A percentile compares a stretch with the other conserved stretches of the same genome.
Evolutionary conservation across 2,797 vertebrate genomes (phyloP).

Genomic region (Sarcophilus harrisii): DNA sequence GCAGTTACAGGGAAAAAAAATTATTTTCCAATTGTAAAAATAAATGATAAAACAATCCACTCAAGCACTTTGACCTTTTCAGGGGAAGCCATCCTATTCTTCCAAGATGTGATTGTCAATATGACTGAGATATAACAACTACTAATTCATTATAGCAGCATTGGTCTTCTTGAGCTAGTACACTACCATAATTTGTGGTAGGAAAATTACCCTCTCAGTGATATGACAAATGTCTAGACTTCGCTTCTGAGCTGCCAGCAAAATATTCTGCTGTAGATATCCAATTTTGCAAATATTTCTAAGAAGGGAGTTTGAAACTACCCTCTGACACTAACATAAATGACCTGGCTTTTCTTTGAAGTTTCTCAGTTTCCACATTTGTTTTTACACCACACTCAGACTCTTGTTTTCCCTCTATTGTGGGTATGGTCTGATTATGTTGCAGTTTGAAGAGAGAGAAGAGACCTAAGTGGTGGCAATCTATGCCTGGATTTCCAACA

Average conservation of each 20-base stretch:
- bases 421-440: neutral
- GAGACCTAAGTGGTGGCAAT: neutral
- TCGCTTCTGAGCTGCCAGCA: neutral
- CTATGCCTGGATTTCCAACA: neutral
- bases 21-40: neutral
- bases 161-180: neutral
- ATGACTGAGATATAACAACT: neutral
- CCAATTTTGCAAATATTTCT: neutral
- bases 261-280: neutral
- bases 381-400: neutral
- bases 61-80: neutral
- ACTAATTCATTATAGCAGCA: neutral
- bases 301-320: neutral
- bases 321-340: neutral
- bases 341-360: neutral
- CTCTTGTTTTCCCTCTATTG: neutral
- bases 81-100: neutral
- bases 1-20: no score
- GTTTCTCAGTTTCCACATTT: neutral
- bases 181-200: neutral
- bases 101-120: neutral
- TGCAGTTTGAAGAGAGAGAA: neutral
- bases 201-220: neutral
- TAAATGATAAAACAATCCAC: neutral
- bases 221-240: neutral